Evolutionary conservation across 2,888 invertebrate species (phyloP), one percentile per base, ranked within the genome.

Genomic region (Papilio elwesi): DNA sequence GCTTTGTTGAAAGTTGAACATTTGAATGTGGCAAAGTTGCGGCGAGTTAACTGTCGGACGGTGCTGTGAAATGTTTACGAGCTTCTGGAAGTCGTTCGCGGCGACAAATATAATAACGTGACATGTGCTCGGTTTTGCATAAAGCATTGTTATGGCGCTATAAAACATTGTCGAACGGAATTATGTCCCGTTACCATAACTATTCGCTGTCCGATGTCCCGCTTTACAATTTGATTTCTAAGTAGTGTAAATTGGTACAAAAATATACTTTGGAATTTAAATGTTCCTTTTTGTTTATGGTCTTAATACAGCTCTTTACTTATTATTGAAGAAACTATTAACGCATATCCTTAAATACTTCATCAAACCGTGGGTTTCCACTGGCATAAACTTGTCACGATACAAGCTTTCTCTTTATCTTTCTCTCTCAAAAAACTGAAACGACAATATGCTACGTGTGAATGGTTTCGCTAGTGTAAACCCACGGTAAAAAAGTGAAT

Each of bases 31-130:
- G 71, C 71, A 76, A 71, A 71, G 73, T 73, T 69, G 69, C 51
- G 48, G 51, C 68, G 74, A 75, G 74, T 70, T 72, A 75, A 72
- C 53, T 53, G 71, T 78, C 77, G 78, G 76, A 76, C 75, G 72
- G 63, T 6, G 73, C 76, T 75, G 72, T 78, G 81, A 78, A 76
- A 79, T 79, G 76, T 82, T 82, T 82, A 82, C 77, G 79, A 79
- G 72, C 71, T 73, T 70, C 76, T 73, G 75, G 71, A 76, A 77
- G 78, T 75, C 64, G 75, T 76, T 76, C 69, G 75, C 65, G 80
- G 78, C 75, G 78, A 82, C 81, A 79, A 74, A 75, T 74, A 75
- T 75, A 73, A 73, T 73, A 73, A 73, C 59, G 57, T 59, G 57
- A 65, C 53, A 65, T 69, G 69, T 73, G 64, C 68, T 65, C 67